Evolutionary conservation across 2,888 invertebrate species (phyloP).

Genomic region (Callyntrura sp.): DNA sequence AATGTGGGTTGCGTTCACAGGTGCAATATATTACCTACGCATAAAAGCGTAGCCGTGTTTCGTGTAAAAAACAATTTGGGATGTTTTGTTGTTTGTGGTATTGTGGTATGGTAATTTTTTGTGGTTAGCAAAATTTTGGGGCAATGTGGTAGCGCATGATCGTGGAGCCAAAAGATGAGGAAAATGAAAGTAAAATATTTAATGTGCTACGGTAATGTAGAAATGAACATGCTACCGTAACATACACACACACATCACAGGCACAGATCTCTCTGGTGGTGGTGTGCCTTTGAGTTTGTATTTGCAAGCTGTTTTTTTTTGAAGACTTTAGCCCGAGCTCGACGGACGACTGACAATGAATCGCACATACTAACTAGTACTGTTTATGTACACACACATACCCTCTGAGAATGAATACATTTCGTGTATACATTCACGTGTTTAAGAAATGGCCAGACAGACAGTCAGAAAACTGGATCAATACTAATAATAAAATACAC

Average conservation of each 20-base stretch:
- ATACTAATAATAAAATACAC: neutral
- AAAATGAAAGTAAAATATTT: conserved; percentile 59
- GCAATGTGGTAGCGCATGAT: neutral
- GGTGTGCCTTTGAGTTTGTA: too few relatives aligned
- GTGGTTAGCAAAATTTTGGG: neutral
- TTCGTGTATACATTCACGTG: conserved; percentile 28
- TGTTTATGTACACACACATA: neutral
- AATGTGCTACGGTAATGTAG: neutral
- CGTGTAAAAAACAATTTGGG: too few relatives aligned
- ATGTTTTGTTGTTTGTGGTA: too few relatives aligned
- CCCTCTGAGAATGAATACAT: neutral
- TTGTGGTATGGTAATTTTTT: too few relatives aligned
- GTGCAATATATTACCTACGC: too few relatives aligned
- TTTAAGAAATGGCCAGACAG: neutral
- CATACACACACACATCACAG: conserved; percentile 32
- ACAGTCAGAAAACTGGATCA: conserved; percentile 40
- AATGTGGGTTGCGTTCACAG: too few relatives aligned
- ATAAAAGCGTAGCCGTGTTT: too few relatives aligned
- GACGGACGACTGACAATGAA: too few relatives aligned
- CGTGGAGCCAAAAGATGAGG: conserved; percentile 52
- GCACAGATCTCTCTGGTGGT: too few relatives aligned
- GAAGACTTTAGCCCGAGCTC: too few relatives aligned
- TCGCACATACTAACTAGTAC: too few relatives aligned
- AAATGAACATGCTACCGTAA: conserved; percentile 44
- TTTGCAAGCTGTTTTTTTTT: neutral